Base-by-base conservation (phyloP, 2,113 vertebrate genomes). In the Anhinga rufa region DNA sequence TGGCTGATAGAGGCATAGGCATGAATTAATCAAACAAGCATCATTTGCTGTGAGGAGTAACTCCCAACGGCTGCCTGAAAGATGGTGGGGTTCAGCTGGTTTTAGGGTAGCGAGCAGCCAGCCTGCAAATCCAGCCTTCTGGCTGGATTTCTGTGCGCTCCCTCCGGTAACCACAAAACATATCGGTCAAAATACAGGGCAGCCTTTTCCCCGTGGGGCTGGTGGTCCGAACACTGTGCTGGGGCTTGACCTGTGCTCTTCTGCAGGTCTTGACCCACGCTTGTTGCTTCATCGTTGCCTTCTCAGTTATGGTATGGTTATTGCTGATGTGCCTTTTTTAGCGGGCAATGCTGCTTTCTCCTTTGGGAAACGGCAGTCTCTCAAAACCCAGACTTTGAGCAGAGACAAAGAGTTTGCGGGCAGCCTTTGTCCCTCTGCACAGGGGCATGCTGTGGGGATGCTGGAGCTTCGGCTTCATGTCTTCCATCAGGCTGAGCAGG, bases 341-440 rank as follows among this genome's bases (percentile, higher is more conserved):
- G 38, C 1, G 31, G 29, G 21, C 9, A 22, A 3, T 8, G 29
- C n/a, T 42, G 44, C n/a, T 3, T 46, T 44, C 24, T 46, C 17
- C 29, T 58, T 25, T 17, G n/a, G 65, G 65, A 58, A 62, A 31
- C 1, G 15, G 6, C 55, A 38, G 10, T 10, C 54, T 40, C 9
- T n/a, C 2, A 0, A 29, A 54, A n/a, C 3, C 28, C 75, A 40
- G 0, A 12, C 36, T 70, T 17, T 6, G 46, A 1, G 3, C 1
- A 5, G 38, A 28, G 20, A 12, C 10, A 21, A 21, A 17, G 75
- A 46, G 24, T 55, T 42, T 65, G 20, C 34, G 55, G 77, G 69
- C 15, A 70, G 65, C n/a, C 29, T 70, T 46, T 42, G 40, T 2
- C 58, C 42, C 66, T 48, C 29, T n/a, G 32, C 32, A 2, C n/a